Evolutionary conservation across 2,888 invertebrate species (phyloP).

Genomic region (Iphiclides podalirius): DNA sequence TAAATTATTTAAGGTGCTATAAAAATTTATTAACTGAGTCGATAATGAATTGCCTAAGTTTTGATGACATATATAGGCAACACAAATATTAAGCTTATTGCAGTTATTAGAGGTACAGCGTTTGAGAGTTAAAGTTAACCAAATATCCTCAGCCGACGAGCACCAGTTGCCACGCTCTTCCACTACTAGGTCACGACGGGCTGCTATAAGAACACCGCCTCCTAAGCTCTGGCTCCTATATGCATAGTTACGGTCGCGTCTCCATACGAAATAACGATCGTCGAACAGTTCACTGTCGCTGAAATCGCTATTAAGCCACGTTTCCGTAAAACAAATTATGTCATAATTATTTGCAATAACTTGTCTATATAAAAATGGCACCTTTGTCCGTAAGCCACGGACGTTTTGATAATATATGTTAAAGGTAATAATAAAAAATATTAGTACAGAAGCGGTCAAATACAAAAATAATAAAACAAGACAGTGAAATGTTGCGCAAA

Average conservation of each 20-base stretch:
- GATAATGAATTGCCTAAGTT: conserved; percentile 9
- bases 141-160: conserved; percentile 22
- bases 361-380: conserved; percentile 8
- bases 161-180: conserved; percentile 4
- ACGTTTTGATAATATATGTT: conserved; percentile 14
- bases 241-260: conserved; percentile 21
- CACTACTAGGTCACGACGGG: conserved; percentile 9
- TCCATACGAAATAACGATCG: conserved; percentile 16
- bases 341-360: neutral
- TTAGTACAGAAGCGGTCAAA: neutral
- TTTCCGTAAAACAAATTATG: neutral
- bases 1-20: neutral
- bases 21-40: conserved; percentile 1
- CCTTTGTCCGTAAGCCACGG: conserved; percentile 21
- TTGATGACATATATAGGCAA: conserved; percentile 21
- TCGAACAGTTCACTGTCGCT: conserved; percentile 19
- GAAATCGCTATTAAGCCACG: conserved; percentile 19
- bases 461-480: too few species aligned
- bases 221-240: neutral
- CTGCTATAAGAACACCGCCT: conserved; percentile 22
- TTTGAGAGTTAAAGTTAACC: neutral
- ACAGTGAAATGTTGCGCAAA: neutral
- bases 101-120: neutral
- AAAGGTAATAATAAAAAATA: neutral
- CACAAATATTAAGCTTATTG: conserved; percentile 18